Base-by-base conservation (phyloP, 1,140 invertebrate species). In the Hesperophylax magnus region DNA sequence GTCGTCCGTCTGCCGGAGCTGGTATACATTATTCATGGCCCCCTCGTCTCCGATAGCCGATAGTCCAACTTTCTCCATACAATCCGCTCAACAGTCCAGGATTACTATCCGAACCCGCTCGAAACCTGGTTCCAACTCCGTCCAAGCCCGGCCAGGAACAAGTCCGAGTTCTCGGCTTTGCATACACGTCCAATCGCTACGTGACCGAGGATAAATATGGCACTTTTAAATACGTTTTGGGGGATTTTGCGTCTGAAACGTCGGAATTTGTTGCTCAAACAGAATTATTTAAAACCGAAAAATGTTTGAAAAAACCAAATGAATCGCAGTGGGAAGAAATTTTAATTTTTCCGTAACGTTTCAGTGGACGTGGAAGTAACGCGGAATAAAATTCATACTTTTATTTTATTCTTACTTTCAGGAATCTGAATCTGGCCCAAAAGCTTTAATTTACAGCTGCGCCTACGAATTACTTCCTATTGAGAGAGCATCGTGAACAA, bases 1-100 rank as follows among this genome's bases (percentile, higher is more conserved):
- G 69, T 72, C 69, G 52, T 54, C 69, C 52, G 69, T 53, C 69
- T 14, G 63, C 11, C 63, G 9, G 69, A 72, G 39, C 39, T 24
- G n/a, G 47, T 27, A 20, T 72, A 22, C 69, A 72, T 72, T 72
- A 72, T 72, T 72, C 69, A 72, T 72, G 69, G 39, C 18, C 69
- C n/a, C 53, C 69, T 65, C 61, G 7, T 31, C 18, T 65, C 61
- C 24, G 39, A 47, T 47, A 47, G 39, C 63, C 69, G 69, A 53
- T 72, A 20, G 39, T 20, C 69, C 20, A 27, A 53, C 69, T 71
- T 47, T 20, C 53, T 20, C 69, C 47, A 22, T 18, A 31, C 39
- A n/a, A 27, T 34, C 31, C 69, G 69, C 47, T 47, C 47, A 53
- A 72, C 69, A 54, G 69, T 24, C 69, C 17, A 52, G 69, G 69